phyloP scores from a whole-genome alignment of 2,888 invertebrate genomes.

The Calliscelio sp. region DNA sequence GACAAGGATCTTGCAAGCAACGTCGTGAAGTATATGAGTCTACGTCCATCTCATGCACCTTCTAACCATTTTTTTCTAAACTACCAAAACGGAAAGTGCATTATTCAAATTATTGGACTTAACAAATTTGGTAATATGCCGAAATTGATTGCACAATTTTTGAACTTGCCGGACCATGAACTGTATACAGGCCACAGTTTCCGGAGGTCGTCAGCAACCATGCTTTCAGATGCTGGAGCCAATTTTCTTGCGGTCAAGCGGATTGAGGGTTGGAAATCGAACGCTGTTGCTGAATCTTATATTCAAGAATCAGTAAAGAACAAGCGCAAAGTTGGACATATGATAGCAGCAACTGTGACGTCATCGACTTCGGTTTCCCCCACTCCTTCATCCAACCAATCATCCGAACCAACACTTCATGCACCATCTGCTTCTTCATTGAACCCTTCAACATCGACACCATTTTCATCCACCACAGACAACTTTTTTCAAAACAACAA shows the following conservation, averaged over 20 bases:
- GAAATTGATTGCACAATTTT: neutral
- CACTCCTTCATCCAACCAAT: no score
- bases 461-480: no score
- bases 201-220: conserved; percentile 7
- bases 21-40: conserved; percentile 7
- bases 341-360: neutral
- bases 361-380: no score
- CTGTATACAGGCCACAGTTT: conserved; percentile 23
- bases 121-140: conserved; percentile 21
- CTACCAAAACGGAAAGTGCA: conserved; percentile 15
- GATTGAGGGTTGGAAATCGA: neutral
- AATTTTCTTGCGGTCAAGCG: neutral
- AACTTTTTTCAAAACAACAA: no score
- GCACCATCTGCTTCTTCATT: no score
- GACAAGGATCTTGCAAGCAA: neutral
- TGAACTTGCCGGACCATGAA: neutral
- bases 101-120: neutral
- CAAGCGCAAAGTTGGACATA: neutral
- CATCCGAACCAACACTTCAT: no score
- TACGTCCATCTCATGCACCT: neutral
- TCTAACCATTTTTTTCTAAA: conserved; percentile 13
- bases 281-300: neutral
- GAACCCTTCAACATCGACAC: no score
- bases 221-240: conserved; percentile 7
- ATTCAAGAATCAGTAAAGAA: neutral